Evolutionary conservation across 2,113 vertebrate species (phyloP).

Genomic region (Cryptotis parvus): DNA sequence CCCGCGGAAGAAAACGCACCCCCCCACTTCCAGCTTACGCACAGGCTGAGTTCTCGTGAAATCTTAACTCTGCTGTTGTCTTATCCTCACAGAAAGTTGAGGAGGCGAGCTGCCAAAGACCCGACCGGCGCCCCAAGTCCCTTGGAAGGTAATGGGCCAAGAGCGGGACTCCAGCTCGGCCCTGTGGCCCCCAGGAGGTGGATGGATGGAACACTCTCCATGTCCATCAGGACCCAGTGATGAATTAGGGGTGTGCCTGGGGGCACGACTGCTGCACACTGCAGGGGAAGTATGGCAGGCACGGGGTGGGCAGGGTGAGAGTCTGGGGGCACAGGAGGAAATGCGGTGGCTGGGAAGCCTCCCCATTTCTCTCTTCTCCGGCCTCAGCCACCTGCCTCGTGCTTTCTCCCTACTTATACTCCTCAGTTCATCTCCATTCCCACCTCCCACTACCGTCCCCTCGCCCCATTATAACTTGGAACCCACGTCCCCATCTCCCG

Average conservation of each 20-base stretch:
- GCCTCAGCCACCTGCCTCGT: neutral
- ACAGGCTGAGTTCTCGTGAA: conserved; percentile 29
- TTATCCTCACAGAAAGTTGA: conserved; percentile 88
- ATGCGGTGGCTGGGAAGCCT: neutral
- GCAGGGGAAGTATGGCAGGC: neutral
- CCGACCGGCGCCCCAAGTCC: conserved; percentile 71
- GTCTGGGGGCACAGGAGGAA: too few species aligned
- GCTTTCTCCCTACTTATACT: neutral
- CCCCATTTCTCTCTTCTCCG: neutral
- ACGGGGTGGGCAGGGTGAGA: too few species aligned
- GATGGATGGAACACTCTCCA: conserved; percentile 81
- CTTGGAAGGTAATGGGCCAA: conserved; percentile 87
- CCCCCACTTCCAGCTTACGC: neutral
- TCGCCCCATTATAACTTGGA: too few species aligned
- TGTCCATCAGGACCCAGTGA: conserved; percentile 77
- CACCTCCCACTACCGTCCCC: too few species aligned
- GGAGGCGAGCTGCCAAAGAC: conserved; percentile 74
- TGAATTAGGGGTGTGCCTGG: conserved; percentile 14
- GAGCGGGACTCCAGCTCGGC: conserved; percentile 78
- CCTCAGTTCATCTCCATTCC: conserved; percentile 1
- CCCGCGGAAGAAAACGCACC: neutral
- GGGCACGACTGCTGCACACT: too few species aligned
- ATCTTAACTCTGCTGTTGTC: conserved; percentile 76
- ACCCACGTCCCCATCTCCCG: too few species aligned
- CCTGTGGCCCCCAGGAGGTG: conserved; percentile 80